A percentile compares a stretch with the other conserved stretches of the same genome.
Conservation (phyloP, 2,797 vertebrate species). For the Gorsachius magnificus region DNA sequence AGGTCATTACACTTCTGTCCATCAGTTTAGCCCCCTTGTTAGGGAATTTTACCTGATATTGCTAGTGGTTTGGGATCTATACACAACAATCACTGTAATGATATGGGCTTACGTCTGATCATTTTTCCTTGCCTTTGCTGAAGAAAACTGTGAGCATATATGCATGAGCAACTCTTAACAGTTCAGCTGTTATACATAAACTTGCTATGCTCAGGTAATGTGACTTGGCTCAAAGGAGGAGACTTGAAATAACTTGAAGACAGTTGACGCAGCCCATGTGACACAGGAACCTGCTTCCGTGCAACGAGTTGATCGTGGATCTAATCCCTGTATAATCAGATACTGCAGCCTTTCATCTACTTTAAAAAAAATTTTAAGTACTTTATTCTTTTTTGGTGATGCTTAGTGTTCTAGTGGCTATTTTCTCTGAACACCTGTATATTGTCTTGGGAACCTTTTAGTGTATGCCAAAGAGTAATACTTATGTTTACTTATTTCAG, state of each 20-base stretch:
- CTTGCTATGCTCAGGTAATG: neutral
- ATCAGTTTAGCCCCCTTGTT: neutral
- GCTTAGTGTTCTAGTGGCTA: neutral
- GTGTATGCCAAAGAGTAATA: neutral
- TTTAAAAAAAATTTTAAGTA: neutral
- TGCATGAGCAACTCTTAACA: neutral
- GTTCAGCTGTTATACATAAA: neutral
- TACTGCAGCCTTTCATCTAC: neutral
- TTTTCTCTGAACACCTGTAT: neutral
- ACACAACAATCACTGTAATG: neutral
- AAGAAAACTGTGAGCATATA: neutral
- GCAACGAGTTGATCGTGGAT: neutral
- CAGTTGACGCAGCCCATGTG: neutral
- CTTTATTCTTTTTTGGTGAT: neutral
- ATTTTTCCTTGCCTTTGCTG: neutral
- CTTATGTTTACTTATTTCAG: neutral
- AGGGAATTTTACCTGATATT: neutral
- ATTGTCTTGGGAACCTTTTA: neutral
- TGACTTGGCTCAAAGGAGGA: neutral
- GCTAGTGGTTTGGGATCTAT: neutral
- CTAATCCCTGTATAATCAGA: neutral
- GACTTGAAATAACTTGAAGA: neutral
- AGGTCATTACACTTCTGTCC: neutral
- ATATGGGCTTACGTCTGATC: neutral
- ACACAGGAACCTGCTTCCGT: neutral